Percentiles rank a stretch among this genome's conserved stretches.
Evolutionary conservation across 1,140 invertebrate genomes (phyloP).

Genomic region (Pogonus chalceus): DNA sequence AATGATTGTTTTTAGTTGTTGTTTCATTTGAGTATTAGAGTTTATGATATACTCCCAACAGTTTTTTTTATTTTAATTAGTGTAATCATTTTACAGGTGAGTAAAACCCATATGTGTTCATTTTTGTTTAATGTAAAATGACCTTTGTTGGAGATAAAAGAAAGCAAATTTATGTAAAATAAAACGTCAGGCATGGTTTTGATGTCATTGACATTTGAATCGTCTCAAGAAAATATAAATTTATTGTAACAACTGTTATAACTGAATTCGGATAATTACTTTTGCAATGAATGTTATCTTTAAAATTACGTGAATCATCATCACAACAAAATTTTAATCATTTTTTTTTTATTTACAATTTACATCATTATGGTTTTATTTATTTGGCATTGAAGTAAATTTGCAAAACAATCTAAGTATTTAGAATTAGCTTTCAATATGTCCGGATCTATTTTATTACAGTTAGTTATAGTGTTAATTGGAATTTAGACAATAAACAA

Average conservation of each 20-base stretch:
- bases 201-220: too few species aligned
- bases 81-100: background rate
- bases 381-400: too few species aligned
- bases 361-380: too few species aligned
- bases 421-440: too few species aligned
- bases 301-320: too few species aligned
- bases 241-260: background rate
- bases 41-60: background rate
- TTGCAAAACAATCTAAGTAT: too few species aligned
- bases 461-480: too few species aligned
- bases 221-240: background rate
- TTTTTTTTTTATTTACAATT: too few species aligned
- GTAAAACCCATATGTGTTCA: background rate
- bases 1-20: background rate
- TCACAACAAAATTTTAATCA: too few species aligned
- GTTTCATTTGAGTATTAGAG: background rate
- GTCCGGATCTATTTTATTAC: too few species aligned
- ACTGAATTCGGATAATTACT: background rate
- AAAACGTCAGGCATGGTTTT: background rate
- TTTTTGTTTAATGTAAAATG: background rate
- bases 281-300: background rate
- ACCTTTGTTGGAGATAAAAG: background rate
- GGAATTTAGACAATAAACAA: too few species aligned
- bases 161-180: background rate
- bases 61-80: background rate